phyloP scores from a whole-genome alignment of 2,797 vertebrate species.

The Sebastes iracundus region DNA sequence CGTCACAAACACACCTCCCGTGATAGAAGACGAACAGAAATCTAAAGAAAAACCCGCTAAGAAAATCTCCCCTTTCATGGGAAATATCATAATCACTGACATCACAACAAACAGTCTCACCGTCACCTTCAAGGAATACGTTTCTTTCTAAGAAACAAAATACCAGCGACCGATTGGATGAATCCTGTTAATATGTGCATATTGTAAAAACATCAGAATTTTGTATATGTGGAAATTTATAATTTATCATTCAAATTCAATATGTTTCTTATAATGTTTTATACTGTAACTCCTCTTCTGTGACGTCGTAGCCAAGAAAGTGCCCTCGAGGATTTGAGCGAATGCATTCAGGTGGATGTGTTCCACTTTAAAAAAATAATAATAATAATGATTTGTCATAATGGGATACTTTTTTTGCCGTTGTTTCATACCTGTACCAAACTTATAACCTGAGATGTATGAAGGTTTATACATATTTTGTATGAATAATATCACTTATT shows the following conservation, averaged over 20 bases:
- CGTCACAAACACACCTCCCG: conserved; percentile 22
- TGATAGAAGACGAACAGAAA: conserved; percentile 41
- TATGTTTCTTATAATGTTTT: conserved; percentile 83
- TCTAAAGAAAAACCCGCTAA: conserved; percentile 78
- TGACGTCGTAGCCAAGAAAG: conserved; percentile 76
- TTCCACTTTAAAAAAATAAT: conserved; percentile 38
- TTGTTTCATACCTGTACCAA: conserved; percentile 76
- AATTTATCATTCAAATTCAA: conserved; percentile 82
- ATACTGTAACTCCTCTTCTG: conserved; percentile 76
- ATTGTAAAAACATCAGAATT: conserved; percentile 74
- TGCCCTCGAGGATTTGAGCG: conserved; percentile 79
- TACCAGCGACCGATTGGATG: conserved; percentile 4
- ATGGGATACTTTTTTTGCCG: conserved; percentile 55
- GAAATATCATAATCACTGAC: conserved; percentile 98
- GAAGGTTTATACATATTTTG: conserved; percentile 79
- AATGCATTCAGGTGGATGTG: conserved; percentile 71
- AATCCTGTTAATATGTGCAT: conserved; percentile 73
- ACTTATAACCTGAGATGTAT: conserved; percentile 75
- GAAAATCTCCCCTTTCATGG: conserved; percentile 92
- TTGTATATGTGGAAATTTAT: conserved; percentile 82
- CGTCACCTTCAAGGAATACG: conserved; percentile 98
- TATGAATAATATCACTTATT: conserved; percentile 70
- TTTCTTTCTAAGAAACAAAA: conserved; percentile 84
- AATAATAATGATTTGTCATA: conserved; percentile 43
- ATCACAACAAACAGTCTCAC: conserved; percentile 98